phyloP scores from a whole-genome alignment of 2,888 invertebrate genomes.

The Sinotaia quadrata region DNA sequence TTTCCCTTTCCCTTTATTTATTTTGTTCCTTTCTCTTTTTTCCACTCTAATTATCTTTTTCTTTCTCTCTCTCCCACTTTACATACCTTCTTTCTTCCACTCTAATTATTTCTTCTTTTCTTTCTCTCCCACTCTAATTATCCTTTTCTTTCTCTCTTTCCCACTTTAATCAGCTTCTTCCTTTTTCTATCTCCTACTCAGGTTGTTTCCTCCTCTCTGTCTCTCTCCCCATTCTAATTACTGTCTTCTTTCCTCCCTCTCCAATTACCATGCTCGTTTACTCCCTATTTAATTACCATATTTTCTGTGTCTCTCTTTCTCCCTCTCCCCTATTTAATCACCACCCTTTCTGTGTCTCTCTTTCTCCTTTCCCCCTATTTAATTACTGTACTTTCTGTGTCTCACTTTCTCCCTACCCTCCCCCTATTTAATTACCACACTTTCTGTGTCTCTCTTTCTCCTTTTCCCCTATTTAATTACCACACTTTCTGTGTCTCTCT shows the following conservation, averaged over 20 bases:
- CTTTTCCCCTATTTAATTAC: conserved; percentile 7
- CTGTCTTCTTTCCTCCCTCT: background rate
- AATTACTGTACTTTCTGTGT: conserved; percentile 13
- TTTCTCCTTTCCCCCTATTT: background rate
- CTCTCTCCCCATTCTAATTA: background rate
- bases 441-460: conserved; percentile 12
- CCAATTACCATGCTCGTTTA: background rate
- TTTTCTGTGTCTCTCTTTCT: conserved; percentile 5
- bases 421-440: background rate
- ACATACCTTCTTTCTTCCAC: too few relatives aligned
- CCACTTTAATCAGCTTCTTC: too few relatives aligned
- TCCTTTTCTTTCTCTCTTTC: background rate
- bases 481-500: conserved; percentile 5
- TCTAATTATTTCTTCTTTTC: too few relatives aligned
- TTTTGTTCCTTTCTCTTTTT: conserved; percentile 5
- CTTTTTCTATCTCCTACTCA: background rate
- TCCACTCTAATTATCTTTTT: too few relatives aligned
- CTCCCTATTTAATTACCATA: background rate
- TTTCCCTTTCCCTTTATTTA: background rate
- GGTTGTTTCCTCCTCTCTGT: background rate
- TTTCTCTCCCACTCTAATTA: background rate
- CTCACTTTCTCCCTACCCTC: conserved; percentile 6
- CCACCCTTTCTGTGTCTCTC: background rate
- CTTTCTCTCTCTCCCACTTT: background rate
- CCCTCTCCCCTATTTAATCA: background rate